A percentile compares a stretch with the other conserved stretches of the same genome.
phyloP scores from a whole-genome alignment of 2,113 vertebrate species.

The Seriola dumerili region DNA sequence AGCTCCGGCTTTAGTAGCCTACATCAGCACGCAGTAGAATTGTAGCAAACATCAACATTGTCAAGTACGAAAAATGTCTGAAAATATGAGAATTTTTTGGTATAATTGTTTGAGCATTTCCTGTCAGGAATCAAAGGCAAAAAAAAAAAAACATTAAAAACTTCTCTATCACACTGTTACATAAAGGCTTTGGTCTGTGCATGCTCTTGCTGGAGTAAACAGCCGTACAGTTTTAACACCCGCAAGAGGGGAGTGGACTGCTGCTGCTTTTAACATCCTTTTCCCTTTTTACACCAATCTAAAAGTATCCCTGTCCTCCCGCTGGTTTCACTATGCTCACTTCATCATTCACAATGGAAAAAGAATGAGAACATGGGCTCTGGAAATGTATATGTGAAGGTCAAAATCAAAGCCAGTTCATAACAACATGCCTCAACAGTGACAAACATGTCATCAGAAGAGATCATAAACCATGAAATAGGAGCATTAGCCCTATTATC shows the following conservation, averaged over 20 bases:
- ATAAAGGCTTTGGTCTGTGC: slow-evolving; percentile 17
- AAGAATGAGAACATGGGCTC: slow-evolving; percentile 52
- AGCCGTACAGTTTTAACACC: slow-evolving; percentile 21
- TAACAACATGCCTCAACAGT: slow-evolving; percentile 63
- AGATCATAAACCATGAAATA: slow-evolving; percentile 79
- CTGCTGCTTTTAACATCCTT: slow-evolving; percentile 30
- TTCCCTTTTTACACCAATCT: slow-evolving; percentile 12
- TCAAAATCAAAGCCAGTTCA: slow-evolving; percentile 65
- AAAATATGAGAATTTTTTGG: slow-evolving; percentile 14
- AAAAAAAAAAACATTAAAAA: neutral
- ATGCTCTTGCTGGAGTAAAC: slow-evolving; percentile 25
- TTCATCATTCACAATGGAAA: slow-evolving; percentile 42
- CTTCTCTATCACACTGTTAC: neutral
- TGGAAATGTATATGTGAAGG: slow-evolving; percentile 65
- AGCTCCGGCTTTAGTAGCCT: slow-evolving; percentile 3
- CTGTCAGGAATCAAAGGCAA: slow-evolving; percentile 30
- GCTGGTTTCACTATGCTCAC: slow-evolving; percentile 32
- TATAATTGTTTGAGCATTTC: slow-evolving; percentile 9
- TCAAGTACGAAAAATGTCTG: neutral
- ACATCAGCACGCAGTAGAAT: neutral
- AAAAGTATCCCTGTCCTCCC: slow-evolving; percentile 19
- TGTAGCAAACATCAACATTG: slow-evolving; percentile 12
- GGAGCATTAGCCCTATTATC: slow-evolving; percentile 77
- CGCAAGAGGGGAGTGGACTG: neutral
- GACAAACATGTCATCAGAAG: slow-evolving; percentile 79